Conservation (phyloP, 2,113 vertebrate species). For the Smithornis capensis region DNA sequence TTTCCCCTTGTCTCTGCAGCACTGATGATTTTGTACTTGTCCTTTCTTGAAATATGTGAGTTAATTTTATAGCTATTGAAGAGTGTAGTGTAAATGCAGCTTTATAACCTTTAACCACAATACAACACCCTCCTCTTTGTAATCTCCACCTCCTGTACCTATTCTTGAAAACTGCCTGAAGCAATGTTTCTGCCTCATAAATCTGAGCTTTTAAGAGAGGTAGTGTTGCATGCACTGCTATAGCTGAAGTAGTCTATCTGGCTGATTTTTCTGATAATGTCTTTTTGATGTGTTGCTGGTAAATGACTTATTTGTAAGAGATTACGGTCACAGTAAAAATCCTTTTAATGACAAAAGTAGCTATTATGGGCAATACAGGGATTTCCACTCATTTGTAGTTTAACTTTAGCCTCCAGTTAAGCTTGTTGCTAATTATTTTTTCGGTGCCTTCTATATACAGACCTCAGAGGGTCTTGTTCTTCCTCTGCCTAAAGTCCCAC, state of each 20-base stretch:
- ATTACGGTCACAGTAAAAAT: neutral
- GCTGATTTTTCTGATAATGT: slow-evolving; percentile 7
- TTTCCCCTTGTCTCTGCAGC: neutral
- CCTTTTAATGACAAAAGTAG: neutral
- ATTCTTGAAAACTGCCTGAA: slow-evolving; percentile 39
- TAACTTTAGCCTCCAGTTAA: neutral
- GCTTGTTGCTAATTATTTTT: neutral
- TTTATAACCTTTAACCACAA: slow-evolving; percentile 38
- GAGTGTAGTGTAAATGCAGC: neutral
- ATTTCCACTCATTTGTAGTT: neutral
- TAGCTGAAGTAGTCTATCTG: neutral
- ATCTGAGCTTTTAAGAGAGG: neutral
- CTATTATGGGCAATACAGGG: neutral
- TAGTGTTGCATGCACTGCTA: neutral
- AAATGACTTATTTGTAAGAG: neutral
- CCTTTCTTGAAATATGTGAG: slow-evolving; percentile 39
- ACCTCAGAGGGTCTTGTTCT: neutral
- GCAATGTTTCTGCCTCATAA: slow-evolving; percentile 27
- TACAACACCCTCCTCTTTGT: neutral
- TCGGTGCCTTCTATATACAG: neutral
- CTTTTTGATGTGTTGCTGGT: neutral
- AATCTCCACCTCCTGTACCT: slow-evolving; percentile 2
- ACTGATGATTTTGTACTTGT: neutral
- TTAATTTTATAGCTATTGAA: slow-evolving; percentile 52
- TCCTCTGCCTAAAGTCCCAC: neutral